Evolutionary conservation across 1,140 invertebrate genomes (phyloP).

Genomic region (Neodiprion lecontei): DNA sequence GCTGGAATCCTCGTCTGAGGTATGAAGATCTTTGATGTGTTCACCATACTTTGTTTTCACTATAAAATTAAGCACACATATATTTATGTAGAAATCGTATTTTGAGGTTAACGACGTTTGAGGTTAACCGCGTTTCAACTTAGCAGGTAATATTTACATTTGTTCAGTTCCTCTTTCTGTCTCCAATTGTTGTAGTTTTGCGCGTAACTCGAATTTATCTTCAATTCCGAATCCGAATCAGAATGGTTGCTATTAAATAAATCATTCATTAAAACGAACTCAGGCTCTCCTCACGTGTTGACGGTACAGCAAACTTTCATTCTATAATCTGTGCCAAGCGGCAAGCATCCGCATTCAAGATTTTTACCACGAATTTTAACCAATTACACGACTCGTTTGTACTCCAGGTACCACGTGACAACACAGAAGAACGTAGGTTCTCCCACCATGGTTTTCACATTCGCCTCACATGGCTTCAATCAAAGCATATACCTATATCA

Average conservation of each 20-base stretch:
- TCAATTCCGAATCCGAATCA: constrained; percentile 64
- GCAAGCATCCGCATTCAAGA: too few relatives aligned
- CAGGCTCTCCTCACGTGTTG: not conserved
- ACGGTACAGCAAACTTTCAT: too few relatives aligned
- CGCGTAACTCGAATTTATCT: constrained; percentile 81
- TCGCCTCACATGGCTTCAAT: too few relatives aligned
- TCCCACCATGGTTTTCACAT: too few relatives aligned
- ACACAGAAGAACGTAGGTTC: too few relatives aligned
- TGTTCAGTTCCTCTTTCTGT: constrained; percentile 84
- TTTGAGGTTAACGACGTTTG: constrained; percentile 19
- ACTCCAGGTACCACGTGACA: too few relatives aligned
- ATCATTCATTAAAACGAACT: constrained; percentile 10
- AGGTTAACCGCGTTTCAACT: constrained; percentile 13
- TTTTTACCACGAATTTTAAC: too few relatives aligned
- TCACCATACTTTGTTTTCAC: constrained; percentile 80
- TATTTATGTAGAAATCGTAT: constrained; percentile 15
- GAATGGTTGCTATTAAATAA: constrained; percentile 57
- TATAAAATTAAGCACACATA: constrained; percentile 50
- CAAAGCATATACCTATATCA: too few relatives aligned
- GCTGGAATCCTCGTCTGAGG: constrained; percentile 53
- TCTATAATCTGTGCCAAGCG: too few relatives aligned
- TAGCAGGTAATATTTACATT: constrained; percentile 68
- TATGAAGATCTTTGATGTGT: constrained; percentile 46
- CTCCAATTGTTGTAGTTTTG: constrained; percentile 82
- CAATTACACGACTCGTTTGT: too few relatives aligned